Percentiles rank a stretch among this genome's conserved stretches.
Conservation (phyloP, 2,888 invertebrate species). For the Artemia sinica region DNA sequence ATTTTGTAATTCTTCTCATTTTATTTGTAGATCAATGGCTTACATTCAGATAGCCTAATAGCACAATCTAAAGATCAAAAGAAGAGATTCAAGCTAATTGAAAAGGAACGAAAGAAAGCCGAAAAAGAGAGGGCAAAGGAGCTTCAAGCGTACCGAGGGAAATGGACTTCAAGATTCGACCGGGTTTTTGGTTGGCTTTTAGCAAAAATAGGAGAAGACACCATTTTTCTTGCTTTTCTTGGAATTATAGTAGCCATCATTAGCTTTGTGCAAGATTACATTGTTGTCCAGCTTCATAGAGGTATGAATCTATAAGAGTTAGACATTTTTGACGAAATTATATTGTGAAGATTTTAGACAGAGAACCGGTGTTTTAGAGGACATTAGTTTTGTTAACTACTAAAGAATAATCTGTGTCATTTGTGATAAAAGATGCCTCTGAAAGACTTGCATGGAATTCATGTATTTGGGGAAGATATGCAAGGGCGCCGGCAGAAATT, state of each 20-base stretch:
- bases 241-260: conserved; percentile 85
- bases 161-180: conserved; percentile 31
- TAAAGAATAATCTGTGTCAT: no score
- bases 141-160: conserved; percentile 33
- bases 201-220: conserved; percentile 74
- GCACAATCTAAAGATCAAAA: conserved; percentile 69
- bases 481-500: no score
- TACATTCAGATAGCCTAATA: no score
- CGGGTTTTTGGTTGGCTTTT: conserved; percentile 48
- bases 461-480: no score
- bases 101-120: conserved; percentile 45
- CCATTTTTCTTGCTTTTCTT: conserved; percentile 81
- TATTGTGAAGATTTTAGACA: no score
- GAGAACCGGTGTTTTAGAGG: no score
- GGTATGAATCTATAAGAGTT: neutral
- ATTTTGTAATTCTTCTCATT: no score
- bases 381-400: no score
- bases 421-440: no score
- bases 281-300: conserved; percentile 40
- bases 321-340: no score
- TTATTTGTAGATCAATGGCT: no score
- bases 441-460: no score
- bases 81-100: conserved; percentile 51
- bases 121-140: conserved; percentile 37
- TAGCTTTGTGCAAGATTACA: conserved; percentile 83